Conservation (phyloP, 2,888 invertebrate species). For the Lordiphosa andalusiaca region DNA sequence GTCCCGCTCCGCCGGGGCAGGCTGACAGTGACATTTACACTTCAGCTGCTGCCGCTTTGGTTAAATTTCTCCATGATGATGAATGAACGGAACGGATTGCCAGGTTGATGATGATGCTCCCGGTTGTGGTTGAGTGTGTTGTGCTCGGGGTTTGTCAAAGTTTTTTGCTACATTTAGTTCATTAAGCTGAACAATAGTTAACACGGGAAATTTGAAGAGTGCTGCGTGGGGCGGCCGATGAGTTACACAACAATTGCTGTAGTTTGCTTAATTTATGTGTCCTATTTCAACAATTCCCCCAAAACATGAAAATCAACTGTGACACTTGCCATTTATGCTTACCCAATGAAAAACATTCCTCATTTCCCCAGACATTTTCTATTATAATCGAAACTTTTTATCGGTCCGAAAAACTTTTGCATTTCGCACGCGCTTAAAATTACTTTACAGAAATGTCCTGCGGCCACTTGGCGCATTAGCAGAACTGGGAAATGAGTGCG, state of each 20-base stretch:
- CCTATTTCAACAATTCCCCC: constrained; percentile 6
- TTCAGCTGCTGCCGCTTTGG: constrained; percentile 58
- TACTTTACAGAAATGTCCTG: constrained; percentile 47
- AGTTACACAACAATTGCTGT: too few relatives aligned
- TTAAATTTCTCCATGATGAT: constrained; percentile 58
- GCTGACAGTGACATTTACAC: constrained; percentile 72
- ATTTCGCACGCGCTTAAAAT: constrained; percentile 70
- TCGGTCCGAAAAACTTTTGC: constrained; percentile 59
- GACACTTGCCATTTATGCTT: constrained; percentile 35
- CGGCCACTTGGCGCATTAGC: constrained; percentile 51
- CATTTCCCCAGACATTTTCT: constrained; percentile 46
- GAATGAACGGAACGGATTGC: constrained; percentile 49
- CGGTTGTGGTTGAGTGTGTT: constrained; percentile 23
- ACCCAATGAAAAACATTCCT: constrained; percentile 36
- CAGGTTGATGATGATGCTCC: constrained; percentile 12
- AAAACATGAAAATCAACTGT: constrained; percentile 21
- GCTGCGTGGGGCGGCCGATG: too few relatives aligned
- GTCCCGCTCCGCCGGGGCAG: neutral
- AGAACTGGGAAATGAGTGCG: constrained; percentile 36
- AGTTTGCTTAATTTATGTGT: too few relatives aligned
- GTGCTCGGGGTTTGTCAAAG: constrained; percentile 21
- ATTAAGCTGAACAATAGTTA: constrained; percentile 48
- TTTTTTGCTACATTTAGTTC: constrained; percentile 45
- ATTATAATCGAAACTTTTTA: constrained; percentile 73
- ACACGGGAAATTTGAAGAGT: too few relatives aligned